Conservation (phyloP, 2,113 vertebrate genomes). For the Piliocolobus tephrosceles region DNA sequence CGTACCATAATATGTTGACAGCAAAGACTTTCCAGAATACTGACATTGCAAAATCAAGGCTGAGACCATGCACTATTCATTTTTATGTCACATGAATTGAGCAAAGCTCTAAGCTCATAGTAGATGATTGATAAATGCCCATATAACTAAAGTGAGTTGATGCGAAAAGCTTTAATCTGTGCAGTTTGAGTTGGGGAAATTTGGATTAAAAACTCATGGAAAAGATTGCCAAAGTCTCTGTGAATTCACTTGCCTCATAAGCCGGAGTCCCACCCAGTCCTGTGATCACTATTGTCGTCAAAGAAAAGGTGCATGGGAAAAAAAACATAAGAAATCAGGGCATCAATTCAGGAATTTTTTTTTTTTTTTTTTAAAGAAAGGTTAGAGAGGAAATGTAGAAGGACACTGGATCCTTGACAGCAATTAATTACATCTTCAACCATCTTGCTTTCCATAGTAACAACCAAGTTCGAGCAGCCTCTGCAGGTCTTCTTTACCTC, state of each 20-base stretch:
- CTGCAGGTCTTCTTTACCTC: not conserved
- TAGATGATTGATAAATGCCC: not conserved
- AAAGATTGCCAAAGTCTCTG: not conserved
- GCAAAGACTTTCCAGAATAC: not conserved
- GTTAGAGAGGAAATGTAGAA: not conserved
- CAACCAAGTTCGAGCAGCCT: not conserved
- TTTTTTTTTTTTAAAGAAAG: not conserved
- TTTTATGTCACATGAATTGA: not conserved
- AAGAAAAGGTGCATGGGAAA: not conserved
- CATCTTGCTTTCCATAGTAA: not conserved
- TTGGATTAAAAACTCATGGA: not conserved
- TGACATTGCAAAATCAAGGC: not conserved
- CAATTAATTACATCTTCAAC: not conserved
- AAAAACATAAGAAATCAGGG: not conserved
- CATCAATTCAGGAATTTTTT: not conserved
- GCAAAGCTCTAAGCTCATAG: not conserved
- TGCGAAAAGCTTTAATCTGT: not conserved
- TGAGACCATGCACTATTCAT: not conserved
- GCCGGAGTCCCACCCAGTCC: not conserved
- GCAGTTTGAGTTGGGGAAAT: not conserved
- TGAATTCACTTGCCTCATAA: not conserved
- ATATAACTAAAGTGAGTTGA: not conserved
- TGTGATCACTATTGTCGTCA: not conserved
- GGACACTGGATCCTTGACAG: not conserved
- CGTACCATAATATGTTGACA: not conserved